Evolutionary conservation across 1,140 invertebrate genomes (phyloP).

Genomic region (Pseudomyrmex concolor): DNA sequence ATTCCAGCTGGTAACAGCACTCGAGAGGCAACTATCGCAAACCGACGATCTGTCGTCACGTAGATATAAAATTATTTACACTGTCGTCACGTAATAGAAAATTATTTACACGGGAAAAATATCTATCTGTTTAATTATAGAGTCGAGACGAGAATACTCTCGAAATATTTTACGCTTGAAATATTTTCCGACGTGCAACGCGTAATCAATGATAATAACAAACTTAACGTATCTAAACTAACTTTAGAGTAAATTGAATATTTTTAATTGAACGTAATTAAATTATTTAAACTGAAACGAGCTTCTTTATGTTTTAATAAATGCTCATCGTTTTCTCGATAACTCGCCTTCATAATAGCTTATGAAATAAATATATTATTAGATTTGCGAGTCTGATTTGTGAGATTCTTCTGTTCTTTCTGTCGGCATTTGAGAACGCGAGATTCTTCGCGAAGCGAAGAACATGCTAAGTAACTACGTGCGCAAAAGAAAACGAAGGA

Average conservation of each 20-base stretch:
- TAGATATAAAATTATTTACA: neutral
- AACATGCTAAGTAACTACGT: neutral
- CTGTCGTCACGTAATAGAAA: no score
- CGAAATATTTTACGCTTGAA: neutral
- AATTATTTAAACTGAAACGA: neutral
- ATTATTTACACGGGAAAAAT: neutral
- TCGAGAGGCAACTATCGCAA: neutral
- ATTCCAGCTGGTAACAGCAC: neutral
- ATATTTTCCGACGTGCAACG: neutral
- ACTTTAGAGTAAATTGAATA: neutral
- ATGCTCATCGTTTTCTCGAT: neutral
- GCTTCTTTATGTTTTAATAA: neutral
- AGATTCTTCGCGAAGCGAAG: neutral
- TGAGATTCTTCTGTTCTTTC: neutral
- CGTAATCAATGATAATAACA: neutral
- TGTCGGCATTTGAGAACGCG: neutral
- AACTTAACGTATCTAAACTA: neutral
- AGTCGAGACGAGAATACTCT: conserved; percentile 13
- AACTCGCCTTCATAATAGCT: neutral
- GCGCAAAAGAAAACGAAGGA: neutral
- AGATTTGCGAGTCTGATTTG: neutral
- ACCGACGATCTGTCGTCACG: neutral
- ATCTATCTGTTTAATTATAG: conserved; percentile 11
- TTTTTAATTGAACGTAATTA: neutral
- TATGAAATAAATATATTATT: neutral